Percentiles rank a stretch among this genome's conserved stretches.
phyloP scores from a whole-genome alignment of 2,888 invertebrate species.

The Drepanosiphum platanoidis region DNA sequence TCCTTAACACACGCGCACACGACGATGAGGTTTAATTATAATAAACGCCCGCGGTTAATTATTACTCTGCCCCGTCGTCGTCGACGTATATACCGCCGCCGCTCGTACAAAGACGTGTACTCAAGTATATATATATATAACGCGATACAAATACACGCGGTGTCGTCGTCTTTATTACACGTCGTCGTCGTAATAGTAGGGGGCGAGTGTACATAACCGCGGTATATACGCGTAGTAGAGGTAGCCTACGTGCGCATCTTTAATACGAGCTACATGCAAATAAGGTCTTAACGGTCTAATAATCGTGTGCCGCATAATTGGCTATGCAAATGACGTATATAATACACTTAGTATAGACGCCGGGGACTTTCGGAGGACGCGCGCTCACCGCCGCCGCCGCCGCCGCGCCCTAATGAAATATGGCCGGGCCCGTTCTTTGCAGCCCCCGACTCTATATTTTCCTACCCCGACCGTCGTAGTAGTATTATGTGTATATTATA shows the following conservation, averaged over 20 bases:
- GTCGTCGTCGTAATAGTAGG: neutral
- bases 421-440: conserved; percentile 1
- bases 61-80: conserved; percentile 3
- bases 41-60: conserved; percentile 48
- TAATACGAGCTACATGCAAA: conserved; percentile 58
- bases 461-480: neutral
- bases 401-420: conserved; percentile 39
- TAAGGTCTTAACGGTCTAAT: conserved; percentile 61
- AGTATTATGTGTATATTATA: too few relatives aligned
- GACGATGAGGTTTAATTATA: conserved; percentile 44
- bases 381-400: neutral
- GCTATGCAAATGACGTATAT: conserved; percentile 60
- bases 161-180: conserved; percentile 25
- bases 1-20: neutral
- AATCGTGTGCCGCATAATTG: conserved; percentile 61
- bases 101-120: neutral
- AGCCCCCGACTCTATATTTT: neutral
- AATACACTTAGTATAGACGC: conserved; percentile 48
- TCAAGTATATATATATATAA: neutral
- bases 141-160: neutral
- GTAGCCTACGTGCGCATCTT: conserved; percentile 41
- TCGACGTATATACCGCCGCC: too few relatives aligned
- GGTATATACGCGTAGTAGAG: neutral
- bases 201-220: neutral
- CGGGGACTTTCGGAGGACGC: conserved; percentile 10